phyloP scores from a whole-genome alignment of 2,113 vertebrate genomes.

The Malaclemys terrapin region DNA sequence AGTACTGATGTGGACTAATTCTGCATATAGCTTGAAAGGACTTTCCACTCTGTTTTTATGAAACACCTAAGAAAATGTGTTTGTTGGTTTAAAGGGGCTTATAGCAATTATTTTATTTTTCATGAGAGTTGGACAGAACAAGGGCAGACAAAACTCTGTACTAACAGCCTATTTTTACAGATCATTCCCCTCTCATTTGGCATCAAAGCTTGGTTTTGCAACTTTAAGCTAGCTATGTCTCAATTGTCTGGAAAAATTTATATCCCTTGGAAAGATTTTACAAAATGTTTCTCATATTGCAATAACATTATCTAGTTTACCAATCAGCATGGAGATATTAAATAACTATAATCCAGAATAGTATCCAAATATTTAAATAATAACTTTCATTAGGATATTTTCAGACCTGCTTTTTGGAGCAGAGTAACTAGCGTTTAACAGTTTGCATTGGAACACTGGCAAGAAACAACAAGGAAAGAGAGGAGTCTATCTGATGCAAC shows the following conservation, averaged over 20 bases:
- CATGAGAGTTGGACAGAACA: background rate
- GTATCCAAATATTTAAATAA: background rate
- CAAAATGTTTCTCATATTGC: background rate
- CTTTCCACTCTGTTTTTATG: background rate
- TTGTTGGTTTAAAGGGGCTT: background rate
- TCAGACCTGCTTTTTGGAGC: background rate
- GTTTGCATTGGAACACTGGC: background rate
- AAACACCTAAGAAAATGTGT: background rate
- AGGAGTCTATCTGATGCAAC: background rate
- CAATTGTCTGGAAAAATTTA: background rate
- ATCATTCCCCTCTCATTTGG: background rate
- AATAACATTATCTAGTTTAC: background rate
- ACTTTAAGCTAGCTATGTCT: background rate
- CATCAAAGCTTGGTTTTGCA: background rate
- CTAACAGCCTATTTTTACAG: background rate
- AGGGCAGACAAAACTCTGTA: background rate
- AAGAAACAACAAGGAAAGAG: background rate
- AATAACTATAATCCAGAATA: background rate
- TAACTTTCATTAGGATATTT: background rate
- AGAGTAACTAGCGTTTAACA: background rate
- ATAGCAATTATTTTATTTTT: background rate
- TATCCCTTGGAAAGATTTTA: background rate
- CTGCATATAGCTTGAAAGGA: background rate
- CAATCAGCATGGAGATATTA: background rate
- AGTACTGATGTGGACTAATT: background rate